Evolutionary conservation across 1,140 invertebrate genomes (phyloP).

Genomic region (Neelides sp.): DNA sequence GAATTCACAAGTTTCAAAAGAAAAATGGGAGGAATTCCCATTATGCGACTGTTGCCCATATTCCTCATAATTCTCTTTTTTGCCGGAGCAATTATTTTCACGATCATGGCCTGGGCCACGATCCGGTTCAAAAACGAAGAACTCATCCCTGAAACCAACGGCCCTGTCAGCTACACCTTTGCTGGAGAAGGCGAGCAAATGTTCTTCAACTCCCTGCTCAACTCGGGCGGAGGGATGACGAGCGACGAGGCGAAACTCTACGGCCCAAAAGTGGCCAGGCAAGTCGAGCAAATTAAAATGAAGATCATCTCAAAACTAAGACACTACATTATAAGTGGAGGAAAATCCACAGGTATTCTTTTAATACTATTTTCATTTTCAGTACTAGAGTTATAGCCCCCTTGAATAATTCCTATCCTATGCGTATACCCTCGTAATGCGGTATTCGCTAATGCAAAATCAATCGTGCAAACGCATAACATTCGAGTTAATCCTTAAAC

Average conservation of each 20-base stretch:
- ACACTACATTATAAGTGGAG: conserved; percentile 22
- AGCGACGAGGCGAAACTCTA: conserved; percentile 17
- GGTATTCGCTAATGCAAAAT: too few relatives aligned
- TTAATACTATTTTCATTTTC: neutral
- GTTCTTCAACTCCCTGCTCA: conserved; percentile 11
- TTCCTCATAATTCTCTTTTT: conserved; percentile 28
- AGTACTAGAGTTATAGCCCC: too few relatives aligned
- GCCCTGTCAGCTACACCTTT: neutral
- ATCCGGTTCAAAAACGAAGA: conserved; percentile 11
- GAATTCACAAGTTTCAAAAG: too few relatives aligned
- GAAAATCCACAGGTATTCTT: conserved; percentile 23
- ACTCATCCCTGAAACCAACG: neutral
- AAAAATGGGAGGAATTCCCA: conserved; percentile 8
- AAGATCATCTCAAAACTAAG: conserved; percentile 24
- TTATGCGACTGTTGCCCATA: conserved; percentile 27
- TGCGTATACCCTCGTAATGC: too few relatives aligned
- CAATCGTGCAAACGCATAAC: too few relatives aligned
- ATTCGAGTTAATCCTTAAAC: too few relatives aligned
- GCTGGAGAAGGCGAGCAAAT: conserved; percentile 15
- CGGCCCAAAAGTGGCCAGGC: conserved; percentile 11
- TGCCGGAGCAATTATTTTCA: conserved; percentile 24
- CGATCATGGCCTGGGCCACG: conserved; percentile 26
- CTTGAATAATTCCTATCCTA: too few relatives aligned
- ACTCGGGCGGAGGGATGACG: neutral
- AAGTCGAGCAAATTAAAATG: conserved; percentile 25